phyloP scores from a whole-genome alignment of 2,113 vertebrate species.

The Lepidothrix coronata region DNA sequence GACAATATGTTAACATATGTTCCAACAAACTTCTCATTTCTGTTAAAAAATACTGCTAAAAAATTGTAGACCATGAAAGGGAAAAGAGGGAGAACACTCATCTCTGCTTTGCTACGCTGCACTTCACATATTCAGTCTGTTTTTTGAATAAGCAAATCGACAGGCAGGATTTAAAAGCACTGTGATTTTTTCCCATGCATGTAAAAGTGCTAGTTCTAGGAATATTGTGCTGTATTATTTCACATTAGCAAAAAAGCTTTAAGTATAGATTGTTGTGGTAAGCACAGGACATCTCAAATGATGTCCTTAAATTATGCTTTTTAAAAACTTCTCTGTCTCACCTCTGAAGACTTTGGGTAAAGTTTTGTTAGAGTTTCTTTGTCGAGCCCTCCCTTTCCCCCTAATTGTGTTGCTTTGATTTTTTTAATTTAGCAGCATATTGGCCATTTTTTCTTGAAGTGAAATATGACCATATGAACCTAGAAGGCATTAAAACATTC shows the following conservation, averaged over 20 bases:
- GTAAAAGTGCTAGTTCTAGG: not conserved
- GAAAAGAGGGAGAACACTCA: not conserved
- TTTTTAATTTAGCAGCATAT: not conserved
- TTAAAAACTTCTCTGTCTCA: not conserved
- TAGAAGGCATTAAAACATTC: not conserved
- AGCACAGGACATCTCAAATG: not conserved
- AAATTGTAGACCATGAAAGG: not conserved
- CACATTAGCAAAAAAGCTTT: not conserved
- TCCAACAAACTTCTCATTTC: not conserved
- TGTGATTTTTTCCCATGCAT: not conserved
- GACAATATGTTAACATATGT: not conserved
- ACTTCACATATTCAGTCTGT: not conserved
- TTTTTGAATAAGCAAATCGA: not conserved
- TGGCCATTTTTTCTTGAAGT: not conserved
- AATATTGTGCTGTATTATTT: not conserved
- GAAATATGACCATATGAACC: not conserved
- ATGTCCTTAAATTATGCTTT: not conserved
- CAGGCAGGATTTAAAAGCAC: not conserved
- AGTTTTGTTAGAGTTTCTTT: not conserved
- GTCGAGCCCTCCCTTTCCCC: rapidly evolving
- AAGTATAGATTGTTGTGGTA: not conserved
- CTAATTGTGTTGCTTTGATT: not conserved
- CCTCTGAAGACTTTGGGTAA: not conserved
- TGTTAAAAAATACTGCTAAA: not conserved
- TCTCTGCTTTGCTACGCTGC: not conserved